Base-by-base conservation (phyloP, 1,140 invertebrate species). In the Drosophila melanica region DNA sequence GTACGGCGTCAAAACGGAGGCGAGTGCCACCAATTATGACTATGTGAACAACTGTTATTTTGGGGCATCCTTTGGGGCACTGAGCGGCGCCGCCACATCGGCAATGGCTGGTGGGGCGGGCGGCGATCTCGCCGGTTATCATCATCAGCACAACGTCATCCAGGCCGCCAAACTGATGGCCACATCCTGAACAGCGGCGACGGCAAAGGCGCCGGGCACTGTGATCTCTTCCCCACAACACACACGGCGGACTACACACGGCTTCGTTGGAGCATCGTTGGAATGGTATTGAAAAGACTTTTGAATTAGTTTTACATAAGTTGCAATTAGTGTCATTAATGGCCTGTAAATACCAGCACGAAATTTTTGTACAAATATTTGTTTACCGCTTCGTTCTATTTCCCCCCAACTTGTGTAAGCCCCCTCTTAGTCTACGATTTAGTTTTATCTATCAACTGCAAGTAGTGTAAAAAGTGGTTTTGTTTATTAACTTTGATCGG, bases 71-170 rank as follows among this genome's bases (percentile, higher is more conserved):
- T 92, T 92, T 64, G 85, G 87, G 10, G 81, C 84, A 0, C 14
- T 81, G 14, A 69, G 77, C 9, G 79, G 82, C 45, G 81, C 60
- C 51, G 84, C 58, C 51, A 79, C 60, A 53, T 70, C 71, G 71
- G 80, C 59, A 79, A 93, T 79, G 84, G 76, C 84, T 0, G 79
- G 82, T 8, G 90, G 92, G 53, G 90, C 93, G 12, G 71, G 80
- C 45, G 77, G 77, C 53, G 94, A 94, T 62, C 90, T 93, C 75
- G 94, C 93, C 58, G 93, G 94, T 1, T 96, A 96, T 92, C 95
- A 96, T 91, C 96, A 96, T 91, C 96, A 96, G 89, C 95, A 96
- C 81, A 96, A 96, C 92, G 95, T 96, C 39, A 96, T 95, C 14
- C 95, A 95, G 44, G 95, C 95, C 44, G 95, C 96, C 16, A 96